Conservation (phyloP, 2,888 invertebrate genomes). For the Therioaphis trifolii region DNA sequence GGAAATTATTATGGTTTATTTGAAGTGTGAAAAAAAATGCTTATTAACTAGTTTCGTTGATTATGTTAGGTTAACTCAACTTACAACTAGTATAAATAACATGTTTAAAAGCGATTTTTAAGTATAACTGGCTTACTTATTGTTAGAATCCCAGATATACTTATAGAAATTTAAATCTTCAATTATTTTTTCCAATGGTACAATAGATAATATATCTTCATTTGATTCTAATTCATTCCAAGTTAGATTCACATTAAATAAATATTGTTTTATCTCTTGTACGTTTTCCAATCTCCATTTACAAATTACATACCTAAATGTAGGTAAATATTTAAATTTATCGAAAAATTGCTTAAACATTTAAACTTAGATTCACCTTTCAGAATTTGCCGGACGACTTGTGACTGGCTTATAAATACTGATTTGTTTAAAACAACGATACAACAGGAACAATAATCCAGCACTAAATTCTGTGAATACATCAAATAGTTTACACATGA, state of each 20-base stretch:
- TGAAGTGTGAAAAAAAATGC: too few relatives aligned
- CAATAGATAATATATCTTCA: conserved; percentile 77
- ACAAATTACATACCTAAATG: conserved; percentile 82
- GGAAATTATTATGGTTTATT: too few relatives aligned
- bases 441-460: conserved; percentile 94
- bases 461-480: conserved; percentile 94
- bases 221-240: conserved; percentile 67
- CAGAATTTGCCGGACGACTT: conserved; percentile 97
- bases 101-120: too few relatives aligned
- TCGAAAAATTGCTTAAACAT: neutral
- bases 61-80: too few relatives aligned
- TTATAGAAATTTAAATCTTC: conserved; percentile 79
- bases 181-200: conserved; percentile 78
- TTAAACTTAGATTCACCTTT: conserved; percentile 73
- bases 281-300: conserved; percentile 78
- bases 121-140: conserved; percentile 74
- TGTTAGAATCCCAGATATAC: conserved; percentile 85
- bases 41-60: too few relatives aligned
- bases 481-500: too few relatives aligned
- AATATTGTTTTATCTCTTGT: conserved; percentile 76
- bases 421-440: conserved; percentile 86
- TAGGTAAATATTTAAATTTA: conserved; percentile 38
- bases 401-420: conserved; percentile 94
- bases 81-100: too few relatives aligned
- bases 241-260: conserved; percentile 77